Conservation (phyloP, 1,140 invertebrate species). For the Aphaenogaster floridana region DNA sequence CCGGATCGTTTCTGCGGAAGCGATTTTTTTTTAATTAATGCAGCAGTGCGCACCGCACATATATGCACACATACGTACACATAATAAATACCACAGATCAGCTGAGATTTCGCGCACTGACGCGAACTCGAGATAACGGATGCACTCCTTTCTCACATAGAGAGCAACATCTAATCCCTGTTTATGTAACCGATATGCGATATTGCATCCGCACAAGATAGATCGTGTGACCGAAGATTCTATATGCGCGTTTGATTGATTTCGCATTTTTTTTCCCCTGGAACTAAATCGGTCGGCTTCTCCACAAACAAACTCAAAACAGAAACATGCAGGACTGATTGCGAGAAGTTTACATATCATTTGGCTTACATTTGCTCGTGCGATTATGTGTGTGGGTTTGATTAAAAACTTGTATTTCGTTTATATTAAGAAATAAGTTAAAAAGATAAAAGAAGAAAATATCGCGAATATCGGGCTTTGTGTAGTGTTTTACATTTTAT, state of each 20-base stretch:
- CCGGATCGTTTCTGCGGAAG: not conserved
- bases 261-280: not conserved
- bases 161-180: slow-evolving; percentile 52
- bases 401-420: not conserved
- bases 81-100: not conserved
- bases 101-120: not conserved
- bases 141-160: slow-evolving; percentile 2
- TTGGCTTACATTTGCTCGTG: not conserved
- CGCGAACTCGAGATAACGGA: not conserved
- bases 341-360: not conserved
- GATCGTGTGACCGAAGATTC: slow-evolving; percentile 5
- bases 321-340: not conserved
- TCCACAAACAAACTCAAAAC: not conserved
- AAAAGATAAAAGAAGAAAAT: not conserved
- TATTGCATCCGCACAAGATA: not conserved
- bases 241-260: not conserved
- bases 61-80: not conserved
- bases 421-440: not conserved
- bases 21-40: not conserved
- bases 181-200: slow-evolving; percentile 67
- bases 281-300: not conserved
- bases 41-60: not conserved
- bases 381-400: not conserved
- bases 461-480: not conserved
- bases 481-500: not conserved